These are phyloP conservation scores for Tympanuchus pallidicinctus DNA, from an alignment of 2,113 vertebrate species.

Conservation along the genomic window DNA sequence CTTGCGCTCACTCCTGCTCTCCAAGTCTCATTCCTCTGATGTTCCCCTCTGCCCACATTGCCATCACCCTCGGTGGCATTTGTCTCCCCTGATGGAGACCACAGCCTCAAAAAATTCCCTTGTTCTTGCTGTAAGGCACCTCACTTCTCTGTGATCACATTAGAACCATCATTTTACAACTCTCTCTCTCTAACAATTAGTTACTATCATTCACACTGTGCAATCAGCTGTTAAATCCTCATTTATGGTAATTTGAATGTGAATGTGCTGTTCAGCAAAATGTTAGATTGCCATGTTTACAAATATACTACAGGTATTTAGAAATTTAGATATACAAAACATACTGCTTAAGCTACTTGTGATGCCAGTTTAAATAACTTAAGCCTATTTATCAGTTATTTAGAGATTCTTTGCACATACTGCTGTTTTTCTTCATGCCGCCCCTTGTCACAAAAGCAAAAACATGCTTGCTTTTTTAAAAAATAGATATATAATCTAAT, in stretches of 20 bases:
- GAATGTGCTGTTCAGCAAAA: constrained; percentile 75
- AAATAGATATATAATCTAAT: constrained; percentile 65
- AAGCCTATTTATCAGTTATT: constrained; percentile 78
- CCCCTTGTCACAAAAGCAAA: constrained; percentile 25
- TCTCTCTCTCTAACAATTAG: constrained; percentile 74
- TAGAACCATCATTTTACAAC: constrained; percentile 43
- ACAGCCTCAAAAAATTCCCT: background rate
- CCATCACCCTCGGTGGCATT: background rate
- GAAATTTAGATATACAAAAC: constrained; percentile 77
- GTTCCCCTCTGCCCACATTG: background rate
- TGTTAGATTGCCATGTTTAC: constrained; percentile 83
- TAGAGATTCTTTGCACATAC: constrained; percentile 74
- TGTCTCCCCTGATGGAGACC: background rate
- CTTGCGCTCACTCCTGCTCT: background rate
- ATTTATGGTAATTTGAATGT: constrained; percentile 79
- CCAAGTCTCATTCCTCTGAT: background rate
- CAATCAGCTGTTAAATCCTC: constrained; percentile 84
- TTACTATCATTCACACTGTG: constrained; percentile 79
- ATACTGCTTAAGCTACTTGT: constrained; percentile 68
- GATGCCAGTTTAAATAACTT: constrained; percentile 72
- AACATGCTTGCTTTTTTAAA: constrained; percentile 18
- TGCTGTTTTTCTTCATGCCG: background rate
- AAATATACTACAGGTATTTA: constrained; percentile 84
- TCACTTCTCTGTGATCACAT: background rate
- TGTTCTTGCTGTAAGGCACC: background rate